These are phyloP conservation scores for Junonia oenone DNA, from an alignment of 2,888 invertebrate genomes.

Conservation along the genomic window DNA sequence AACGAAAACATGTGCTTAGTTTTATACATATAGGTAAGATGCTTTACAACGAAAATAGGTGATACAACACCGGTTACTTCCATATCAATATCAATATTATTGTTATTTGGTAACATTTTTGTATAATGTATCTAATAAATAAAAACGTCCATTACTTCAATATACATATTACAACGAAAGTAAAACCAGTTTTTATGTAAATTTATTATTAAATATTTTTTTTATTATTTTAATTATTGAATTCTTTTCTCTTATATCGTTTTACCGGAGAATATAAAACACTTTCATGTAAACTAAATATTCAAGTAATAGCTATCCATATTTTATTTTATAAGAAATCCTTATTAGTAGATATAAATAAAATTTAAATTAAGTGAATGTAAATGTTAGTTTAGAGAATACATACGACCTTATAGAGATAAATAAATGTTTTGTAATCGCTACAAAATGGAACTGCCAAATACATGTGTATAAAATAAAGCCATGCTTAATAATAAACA, in stretches of 20 bases:
- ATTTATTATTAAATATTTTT: neutral
- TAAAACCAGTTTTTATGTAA: neutral
- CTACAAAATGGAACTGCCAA: slow-evolving; percentile 62
- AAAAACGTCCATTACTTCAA: neutral
- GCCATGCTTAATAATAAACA: slow-evolving; percentile 49
- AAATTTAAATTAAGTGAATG: slow-evolving; percentile 24
- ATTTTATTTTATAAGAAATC: neutral
- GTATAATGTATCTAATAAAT: neutral
- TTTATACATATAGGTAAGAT: neutral
- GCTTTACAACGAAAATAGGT: neutral
- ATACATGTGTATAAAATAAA: slow-evolving; percentile 64
- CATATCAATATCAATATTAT: neutral
- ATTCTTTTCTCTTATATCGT: neutral
- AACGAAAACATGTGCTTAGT: neutral
- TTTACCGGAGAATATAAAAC: no score
- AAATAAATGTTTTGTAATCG: slow-evolving; percentile 47
- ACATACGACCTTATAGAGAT: slow-evolving; percentile 30
- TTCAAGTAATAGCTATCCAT: no score
- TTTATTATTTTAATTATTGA: neutral
- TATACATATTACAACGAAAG: neutral
- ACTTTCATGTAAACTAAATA: no score
- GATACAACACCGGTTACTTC: neutral
- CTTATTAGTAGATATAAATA: slow-evolving; percentile 7
- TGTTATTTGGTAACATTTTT: neutral
- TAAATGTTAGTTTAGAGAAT: slow-evolving; percentile 40